phyloP scores from a whole-genome alignment of 1,140 invertebrate genomes.

The Propsilocerus akamusi region DNA sequence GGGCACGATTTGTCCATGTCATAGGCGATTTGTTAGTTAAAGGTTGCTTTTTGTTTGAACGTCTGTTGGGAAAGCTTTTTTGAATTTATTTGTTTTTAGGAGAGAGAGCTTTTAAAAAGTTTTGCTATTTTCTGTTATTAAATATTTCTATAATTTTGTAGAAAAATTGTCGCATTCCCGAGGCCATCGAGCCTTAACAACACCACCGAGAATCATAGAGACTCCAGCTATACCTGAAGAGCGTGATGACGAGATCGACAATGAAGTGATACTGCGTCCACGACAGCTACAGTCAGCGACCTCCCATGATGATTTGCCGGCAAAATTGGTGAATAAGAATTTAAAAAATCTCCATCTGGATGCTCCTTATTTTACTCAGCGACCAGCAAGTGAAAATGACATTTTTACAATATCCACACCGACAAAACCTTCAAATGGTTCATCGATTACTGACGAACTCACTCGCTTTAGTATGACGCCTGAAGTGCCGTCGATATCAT shows the following conservation, averaged over 20 bases:
- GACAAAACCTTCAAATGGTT: neutral
- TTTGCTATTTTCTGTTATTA: neutral
- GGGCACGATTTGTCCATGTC: no score
- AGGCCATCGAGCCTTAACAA: neutral
- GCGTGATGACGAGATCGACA: conserved; percentile 4
- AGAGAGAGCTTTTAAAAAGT: neutral
- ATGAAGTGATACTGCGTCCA: conserved; percentile 21
- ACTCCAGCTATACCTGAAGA: neutral
- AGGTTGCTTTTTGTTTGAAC: no score
- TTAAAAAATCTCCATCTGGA: conserved; percentile 10
- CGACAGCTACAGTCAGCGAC: conserved; percentile 6
- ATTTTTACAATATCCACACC: conserved; percentile 16
- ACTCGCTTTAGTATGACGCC: conserved; percentile 23
- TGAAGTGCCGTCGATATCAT: conserved; percentile 23
- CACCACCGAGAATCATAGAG: neutral
- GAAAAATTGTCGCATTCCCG: neutral
- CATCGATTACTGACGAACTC: conserved; percentile 9
- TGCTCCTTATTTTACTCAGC: conserved; percentile 17
- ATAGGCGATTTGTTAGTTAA: no score
- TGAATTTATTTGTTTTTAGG: no score
- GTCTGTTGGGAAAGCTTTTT: no score
- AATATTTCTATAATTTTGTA: neutral
- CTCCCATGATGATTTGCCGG: conserved; percentile 9
- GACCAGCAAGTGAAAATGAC: conserved; percentile 19
- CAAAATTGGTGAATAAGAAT: neutral